A percentile compares a stretch with the other conserved stretches of the same genome.
Evolutionary conservation across 2,113 vertebrate genomes (phyloP).

Genomic region (Vulpes ferrilata): DNA sequence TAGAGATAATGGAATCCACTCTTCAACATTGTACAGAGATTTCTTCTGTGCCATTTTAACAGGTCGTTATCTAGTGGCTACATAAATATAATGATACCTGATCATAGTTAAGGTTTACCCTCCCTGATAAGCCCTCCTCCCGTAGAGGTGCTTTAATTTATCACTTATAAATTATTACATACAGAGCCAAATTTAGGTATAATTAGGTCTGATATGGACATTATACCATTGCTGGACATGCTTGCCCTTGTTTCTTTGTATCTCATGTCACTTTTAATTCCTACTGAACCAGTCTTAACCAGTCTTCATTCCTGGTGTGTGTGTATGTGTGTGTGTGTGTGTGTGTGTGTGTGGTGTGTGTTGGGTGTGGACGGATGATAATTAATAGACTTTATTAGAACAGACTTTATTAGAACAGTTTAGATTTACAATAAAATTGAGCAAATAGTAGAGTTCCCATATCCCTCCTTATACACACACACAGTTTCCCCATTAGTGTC

Average conservation of each 20-base stretch:
- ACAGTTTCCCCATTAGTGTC: background rate
- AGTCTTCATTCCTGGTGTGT: background rate
- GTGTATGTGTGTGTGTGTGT: background rate
- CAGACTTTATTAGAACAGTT: constrained; percentile 41
- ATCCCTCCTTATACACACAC: background rate
- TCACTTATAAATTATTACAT: background rate
- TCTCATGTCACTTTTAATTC: background rate
- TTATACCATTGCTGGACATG: background rate
- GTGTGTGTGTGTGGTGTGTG: background rate
- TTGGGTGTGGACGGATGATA: no score
- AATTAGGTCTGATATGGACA: background rate
- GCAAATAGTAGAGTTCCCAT: background rate
- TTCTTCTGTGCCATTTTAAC: background rate
- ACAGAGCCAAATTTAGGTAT: background rate
- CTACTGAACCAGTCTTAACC: background rate
- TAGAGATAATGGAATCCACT: background rate
- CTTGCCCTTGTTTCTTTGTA: background rate
- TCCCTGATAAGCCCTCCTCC: background rate
- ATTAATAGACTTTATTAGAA: constrained; percentile 27
- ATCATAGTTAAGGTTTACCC: background rate
- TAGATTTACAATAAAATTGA: background rate
- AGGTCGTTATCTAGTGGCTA: background rate
- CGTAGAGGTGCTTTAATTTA: background rate
- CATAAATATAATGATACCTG: background rate
- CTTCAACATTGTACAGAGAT: background rate